phyloP scores from a whole-genome alignment of 1,140 invertebrate genomes.

The Nomia melanderi region DNA sequence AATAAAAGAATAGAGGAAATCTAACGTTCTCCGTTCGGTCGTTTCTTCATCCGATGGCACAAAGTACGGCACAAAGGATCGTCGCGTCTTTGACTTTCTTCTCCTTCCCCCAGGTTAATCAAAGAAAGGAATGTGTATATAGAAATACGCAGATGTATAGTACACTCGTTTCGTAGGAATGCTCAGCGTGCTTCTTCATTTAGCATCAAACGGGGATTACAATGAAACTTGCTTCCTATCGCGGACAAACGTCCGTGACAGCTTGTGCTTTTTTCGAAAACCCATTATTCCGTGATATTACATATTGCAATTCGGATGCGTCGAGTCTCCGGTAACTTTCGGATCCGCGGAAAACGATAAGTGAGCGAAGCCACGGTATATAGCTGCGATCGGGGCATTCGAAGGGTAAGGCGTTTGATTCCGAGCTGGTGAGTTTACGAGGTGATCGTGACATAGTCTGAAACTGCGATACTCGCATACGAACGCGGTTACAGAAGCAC shows the following conservation, averaged over 20 bases:
- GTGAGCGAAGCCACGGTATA: too few species aligned
- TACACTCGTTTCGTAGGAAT: neutral
- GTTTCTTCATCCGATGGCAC: conserved; percentile 23
- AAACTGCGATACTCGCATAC: conserved; percentile 49
- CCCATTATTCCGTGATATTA: neutral
- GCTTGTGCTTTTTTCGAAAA: neutral
- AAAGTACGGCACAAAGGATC: conserved; percentile 52
- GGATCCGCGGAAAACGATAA: too few species aligned
- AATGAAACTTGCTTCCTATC: neutral
- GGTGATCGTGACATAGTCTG: conserved; percentile 62
- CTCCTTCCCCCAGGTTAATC: conserved; percentile 48
- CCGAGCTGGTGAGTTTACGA: conserved; percentile 64
- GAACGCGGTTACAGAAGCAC: conserved; percentile 14
- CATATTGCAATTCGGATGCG: neutral
- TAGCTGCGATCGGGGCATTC: neutral
- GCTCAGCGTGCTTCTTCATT: neutral
- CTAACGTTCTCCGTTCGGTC: conserved; percentile 24
- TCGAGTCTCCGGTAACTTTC: neutral
- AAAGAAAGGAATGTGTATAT: conserved; percentile 10
- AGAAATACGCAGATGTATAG: neutral
- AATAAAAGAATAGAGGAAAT: conserved; percentile 33
- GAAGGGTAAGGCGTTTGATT: conserved; percentile 56
- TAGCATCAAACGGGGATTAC: neutral
- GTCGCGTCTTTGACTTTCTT: conserved; percentile 53
- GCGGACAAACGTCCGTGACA: neutral